Evolutionary conservation across 92 coral and sea anemone species (phyloP).

Genomic region (Actinernus sp.): DNA sequence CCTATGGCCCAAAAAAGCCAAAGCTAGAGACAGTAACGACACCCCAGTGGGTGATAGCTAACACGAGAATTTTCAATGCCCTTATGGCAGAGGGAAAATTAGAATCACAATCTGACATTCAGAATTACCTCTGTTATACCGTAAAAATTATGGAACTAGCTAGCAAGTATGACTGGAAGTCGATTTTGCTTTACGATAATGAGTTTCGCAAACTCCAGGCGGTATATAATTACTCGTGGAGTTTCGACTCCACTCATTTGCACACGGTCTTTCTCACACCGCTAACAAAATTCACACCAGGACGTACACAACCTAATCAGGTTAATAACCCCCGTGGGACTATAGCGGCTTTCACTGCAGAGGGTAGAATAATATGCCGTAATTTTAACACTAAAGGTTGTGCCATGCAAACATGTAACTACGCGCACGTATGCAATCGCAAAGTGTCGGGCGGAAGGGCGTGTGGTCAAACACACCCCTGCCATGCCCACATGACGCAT

Average conservation of each 20-base stretch:
- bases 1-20: constrained; percentile 8
- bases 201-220: constrained; percentile 56
- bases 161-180: constrained; percentile 34
- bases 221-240: constrained; percentile 36
- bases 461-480: constrained; percentile 19
- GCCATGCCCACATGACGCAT: neutral
- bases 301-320: neutral
- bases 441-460: constrained; percentile 11
- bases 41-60: constrained; percentile 21
- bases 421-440: constrained; percentile 13
- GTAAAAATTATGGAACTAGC: constrained; percentile 54
- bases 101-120: neutral
- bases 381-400: constrained; percentile 10
- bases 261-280: constrained; percentile 44
- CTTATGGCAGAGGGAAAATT: constrained; percentile 6
- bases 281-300: neutral
- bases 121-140: constrained; percentile 34
- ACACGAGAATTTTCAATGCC: constrained; percentile 7
- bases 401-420: neutral
- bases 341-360: constrained; percentile 2
- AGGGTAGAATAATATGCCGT: constrained; percentile 17
- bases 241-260: constrained; percentile 49
- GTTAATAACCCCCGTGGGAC: neutral
- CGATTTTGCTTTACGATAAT: constrained; percentile 22
- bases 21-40: neutral